Base-by-base conservation (phyloP, 2,888 invertebrate genomes). In the Epistrophella euchroma region DNA sequence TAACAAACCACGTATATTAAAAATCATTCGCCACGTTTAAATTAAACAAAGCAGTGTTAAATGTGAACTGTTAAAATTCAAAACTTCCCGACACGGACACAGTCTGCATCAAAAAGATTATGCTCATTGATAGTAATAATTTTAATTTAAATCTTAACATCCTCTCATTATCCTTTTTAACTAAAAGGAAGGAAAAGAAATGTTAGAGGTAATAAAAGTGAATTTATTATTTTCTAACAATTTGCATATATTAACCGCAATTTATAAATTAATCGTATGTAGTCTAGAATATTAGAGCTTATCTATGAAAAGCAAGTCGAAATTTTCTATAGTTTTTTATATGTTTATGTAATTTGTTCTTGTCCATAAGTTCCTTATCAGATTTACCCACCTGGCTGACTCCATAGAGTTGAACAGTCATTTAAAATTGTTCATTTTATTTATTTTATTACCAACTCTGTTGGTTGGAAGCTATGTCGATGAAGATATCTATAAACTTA, bases 391-490 rank as follows among this genome's bases (percentile, higher is more conserved):
- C 22, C 40, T 60, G 32, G 7, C 32, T 32, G 32, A 13, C 15
- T 13, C 5, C 13, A 15, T 62, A 22, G n/a, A 40, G 2, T 22
- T n/a, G 22, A 43, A 10, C 60, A 43, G 22, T 25, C 28, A n/a
- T 64, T 74, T 73, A 37, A 62, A 60, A 40, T 52, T 62, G 19
- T 40, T 7, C 43, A 62, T 71, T 71, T 62, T 40, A 62, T 62
- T 66, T 45, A 45, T 52, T 40, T 40, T 28, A 11, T 25, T 64
- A 13, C 35, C 40, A 28, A 5, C 15, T 28, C 10, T 15, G 7
- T 28, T 15, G 0, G 15, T 22, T 19, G 13, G 15, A n/a, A n/a
- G n/a, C n/a, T 13, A 15, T 17, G 15, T 19, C 9, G 11, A 35
- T 13, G 5, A 0, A 35, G 35, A 10, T 37, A 37, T 22, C 40